Conservation (phyloP, 2,113 vertebrate species). For the Myrmophylax atrothorax region DNA sequence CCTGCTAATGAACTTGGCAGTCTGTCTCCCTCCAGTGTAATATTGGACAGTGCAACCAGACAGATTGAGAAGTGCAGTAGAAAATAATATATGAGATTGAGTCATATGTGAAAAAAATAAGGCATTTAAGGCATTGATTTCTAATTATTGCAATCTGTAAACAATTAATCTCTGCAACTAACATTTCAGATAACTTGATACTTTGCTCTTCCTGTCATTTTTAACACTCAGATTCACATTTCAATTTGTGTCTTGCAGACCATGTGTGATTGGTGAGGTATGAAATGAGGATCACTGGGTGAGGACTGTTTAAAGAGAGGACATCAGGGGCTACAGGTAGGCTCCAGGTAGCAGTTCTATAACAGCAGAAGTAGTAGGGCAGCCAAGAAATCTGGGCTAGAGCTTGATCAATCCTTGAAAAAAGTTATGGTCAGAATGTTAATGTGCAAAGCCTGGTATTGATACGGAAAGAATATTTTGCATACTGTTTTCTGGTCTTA, state of each 20-base stretch:
- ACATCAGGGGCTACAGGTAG: not conserved
- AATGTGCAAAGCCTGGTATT: not conserved
- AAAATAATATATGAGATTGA: not conserved
- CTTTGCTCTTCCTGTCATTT: not conserved
- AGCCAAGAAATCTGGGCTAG: not conserved
- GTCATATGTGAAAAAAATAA: not conserved
- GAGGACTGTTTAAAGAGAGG: not conserved
- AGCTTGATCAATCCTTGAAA: not conserved
- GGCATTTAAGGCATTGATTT: not conserved
- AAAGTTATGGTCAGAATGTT: not conserved
- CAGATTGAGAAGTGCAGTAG: not conserved
- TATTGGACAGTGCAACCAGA: not conserved
- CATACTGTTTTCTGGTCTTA: not conserved
- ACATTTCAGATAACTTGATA: not conserved
- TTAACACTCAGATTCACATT: not conserved
- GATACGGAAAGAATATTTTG: not conserved
- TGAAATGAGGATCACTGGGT: not conserved
- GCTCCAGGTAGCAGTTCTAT: not conserved
- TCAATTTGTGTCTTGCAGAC: not conserved
- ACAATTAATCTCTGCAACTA: not conserved
- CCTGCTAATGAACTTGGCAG: conserved; percentile 3
- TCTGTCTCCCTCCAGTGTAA: not conserved
- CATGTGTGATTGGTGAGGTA: not conserved
- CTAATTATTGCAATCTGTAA: not conserved
- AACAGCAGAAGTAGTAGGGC: not conserved